These are phyloP conservation scores for Cirrhinus molitorella DNA, from an alignment of 2,797 vertebrate species.

Conservation along the genomic window DNA sequence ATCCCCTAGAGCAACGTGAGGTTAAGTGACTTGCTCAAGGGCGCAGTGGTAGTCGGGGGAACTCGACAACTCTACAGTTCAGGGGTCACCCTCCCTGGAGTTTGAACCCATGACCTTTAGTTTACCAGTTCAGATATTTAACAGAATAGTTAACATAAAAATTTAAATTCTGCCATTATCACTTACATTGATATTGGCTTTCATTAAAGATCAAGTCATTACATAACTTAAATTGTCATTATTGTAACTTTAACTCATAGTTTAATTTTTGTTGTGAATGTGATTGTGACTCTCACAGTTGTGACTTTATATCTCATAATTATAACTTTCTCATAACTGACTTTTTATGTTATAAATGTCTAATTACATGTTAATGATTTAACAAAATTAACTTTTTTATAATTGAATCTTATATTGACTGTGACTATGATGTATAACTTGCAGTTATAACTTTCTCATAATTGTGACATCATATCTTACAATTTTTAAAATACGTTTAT, in stretches of 20 bases:
- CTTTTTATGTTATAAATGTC: background rate
- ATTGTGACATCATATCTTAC: background rate
- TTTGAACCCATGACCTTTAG: background rate
- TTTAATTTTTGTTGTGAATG: no score
- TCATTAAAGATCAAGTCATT: no score
- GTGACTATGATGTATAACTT: background rate
- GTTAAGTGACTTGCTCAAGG: background rate
- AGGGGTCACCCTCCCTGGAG: background rate
- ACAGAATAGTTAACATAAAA: background rate
- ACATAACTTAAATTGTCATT: no score
- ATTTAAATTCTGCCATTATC: background rate
- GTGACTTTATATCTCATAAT: background rate
- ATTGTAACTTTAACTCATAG: no score
- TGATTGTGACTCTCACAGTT: background rate
- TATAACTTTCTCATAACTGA: background rate
- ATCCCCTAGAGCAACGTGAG: background rate
- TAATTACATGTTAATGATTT: background rate
- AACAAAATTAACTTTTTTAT: no score
- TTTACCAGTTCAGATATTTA: background rate
- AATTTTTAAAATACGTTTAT: no score
- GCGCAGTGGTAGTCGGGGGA: background rate
- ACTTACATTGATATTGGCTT: no score
- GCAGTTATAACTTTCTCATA: background rate
- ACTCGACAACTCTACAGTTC: background rate
- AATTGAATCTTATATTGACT: no score